Conservation (phyloP, 2,113 vertebrate genomes). For the Penelope pileata region DNA sequence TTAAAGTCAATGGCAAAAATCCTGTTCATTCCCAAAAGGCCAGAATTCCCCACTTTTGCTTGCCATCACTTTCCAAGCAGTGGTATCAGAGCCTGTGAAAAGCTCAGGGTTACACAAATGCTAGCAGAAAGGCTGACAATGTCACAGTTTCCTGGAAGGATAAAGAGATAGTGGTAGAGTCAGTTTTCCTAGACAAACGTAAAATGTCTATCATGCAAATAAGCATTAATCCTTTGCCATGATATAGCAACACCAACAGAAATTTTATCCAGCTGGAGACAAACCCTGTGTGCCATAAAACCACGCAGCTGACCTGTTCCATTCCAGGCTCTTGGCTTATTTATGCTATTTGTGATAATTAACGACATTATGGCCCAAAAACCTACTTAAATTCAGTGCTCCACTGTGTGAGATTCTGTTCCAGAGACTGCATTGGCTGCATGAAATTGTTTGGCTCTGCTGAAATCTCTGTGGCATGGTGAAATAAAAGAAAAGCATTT, state of each 20-base stretch:
- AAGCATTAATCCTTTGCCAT: background rate
- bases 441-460: background rate
- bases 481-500: constrained; percentile 29
- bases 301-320: background rate
- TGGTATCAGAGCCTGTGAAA: constrained; percentile 37
- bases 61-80: background rate
- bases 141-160: constrained; percentile 18
- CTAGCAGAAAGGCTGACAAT: background rate
- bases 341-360: background rate
- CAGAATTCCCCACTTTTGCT: background rate
- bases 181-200: background rate
- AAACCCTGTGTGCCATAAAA: background rate
- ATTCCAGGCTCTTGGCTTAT: background rate
- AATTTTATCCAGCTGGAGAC: background rate
- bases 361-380: background rate
- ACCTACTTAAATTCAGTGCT: background rate
- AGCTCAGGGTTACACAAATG: constrained; percentile 13
- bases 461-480: background rate
- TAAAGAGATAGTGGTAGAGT: background rate
- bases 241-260: background rate
- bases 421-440: background rate
- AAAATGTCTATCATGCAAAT: background rate
- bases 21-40: background rate
- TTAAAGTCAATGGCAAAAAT: background rate
- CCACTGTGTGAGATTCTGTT: background rate